phyloP scores from a whole-genome alignment of 2,113 vertebrate species.

The Bettongia penicillata region DNA sequence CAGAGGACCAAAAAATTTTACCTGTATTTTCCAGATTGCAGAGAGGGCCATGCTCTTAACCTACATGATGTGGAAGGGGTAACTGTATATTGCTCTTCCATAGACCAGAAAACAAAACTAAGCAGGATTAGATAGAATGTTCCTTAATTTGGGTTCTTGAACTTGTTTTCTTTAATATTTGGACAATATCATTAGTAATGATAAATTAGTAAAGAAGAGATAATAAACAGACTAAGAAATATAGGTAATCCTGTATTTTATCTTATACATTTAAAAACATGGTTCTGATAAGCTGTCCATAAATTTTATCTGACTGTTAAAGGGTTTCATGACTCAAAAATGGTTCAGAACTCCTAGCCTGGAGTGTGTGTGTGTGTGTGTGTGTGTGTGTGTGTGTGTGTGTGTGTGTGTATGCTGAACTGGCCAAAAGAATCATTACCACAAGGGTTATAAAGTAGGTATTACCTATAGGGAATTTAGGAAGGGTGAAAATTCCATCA shows the following conservation, averaged over 20 bases:
- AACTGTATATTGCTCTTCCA: neutral
- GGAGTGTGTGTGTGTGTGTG: neutral
- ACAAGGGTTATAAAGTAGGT: neutral
- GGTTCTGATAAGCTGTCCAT: neutral
- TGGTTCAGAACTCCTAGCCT: neutral
- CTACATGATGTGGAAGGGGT: no score
- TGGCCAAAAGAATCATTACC: neutral
- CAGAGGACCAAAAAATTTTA: no score
- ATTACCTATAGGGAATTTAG: neutral
- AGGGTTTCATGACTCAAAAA: neutral
- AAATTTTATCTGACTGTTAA: neutral
- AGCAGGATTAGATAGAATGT: neutral
- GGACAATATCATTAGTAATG: neutral
- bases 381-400: no score
- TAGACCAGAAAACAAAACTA: neutral
- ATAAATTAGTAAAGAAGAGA: no score
- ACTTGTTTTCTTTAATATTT: neutral
- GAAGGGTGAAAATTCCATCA: neutral
- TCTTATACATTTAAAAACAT: neutral
- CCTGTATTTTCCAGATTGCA: no score
- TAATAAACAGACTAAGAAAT: no score
- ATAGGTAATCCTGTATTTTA: neutral
- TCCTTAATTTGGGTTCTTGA: neutral
- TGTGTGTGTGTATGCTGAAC: neutral
- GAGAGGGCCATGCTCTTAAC: no score